Base-by-base conservation (phyloP, 1,140 invertebrate genomes). In the Agrilus planipennis region DNA sequence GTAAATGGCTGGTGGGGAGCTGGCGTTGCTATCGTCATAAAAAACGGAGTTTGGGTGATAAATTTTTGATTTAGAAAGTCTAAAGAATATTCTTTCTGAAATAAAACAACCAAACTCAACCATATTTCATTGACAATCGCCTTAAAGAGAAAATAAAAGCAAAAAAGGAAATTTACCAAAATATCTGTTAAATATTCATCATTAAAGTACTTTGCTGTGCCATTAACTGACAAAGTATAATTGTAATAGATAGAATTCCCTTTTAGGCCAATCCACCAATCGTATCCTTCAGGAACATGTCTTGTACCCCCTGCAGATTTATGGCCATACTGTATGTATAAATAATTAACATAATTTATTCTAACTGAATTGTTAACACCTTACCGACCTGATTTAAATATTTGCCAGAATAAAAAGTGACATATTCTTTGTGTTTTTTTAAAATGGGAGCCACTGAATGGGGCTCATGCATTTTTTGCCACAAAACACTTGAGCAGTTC, bases 171-270 rank as follows among this genome's bases (percentile, higher is more conserved):
- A 73, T 75, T 74, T 67, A 85, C 82, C 47, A 93, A 77, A 41
- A 89, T 71, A 68, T 91, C 84, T 4, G 89, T 91, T 4, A 92
- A 66, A 57, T 93, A 92, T 43, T 84, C 73, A 19, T 68, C 62
- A n/a, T 67, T 49, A 12, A 75, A 76, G 49, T 76, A 70, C 31
- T 69, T 67, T 30, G 65, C 68, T 0, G 71, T 71, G 5, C 81
- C 83, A 64, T 93, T 88, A 34, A 88, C 72, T 2, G 84, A 89
- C n/a, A 93, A 61, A 0, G 76, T 76, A 54, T 89, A 93, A 63
- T 90, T 78, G 55, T 89, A 92, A 63, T 93, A 93, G 18, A 70
- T 73, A 0, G 88, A 92, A 57, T 91, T 89, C 12, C 86, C 85
- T 35, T 84, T 70, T 12, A 89, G 64, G 1, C 82, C 84, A 48